A percentile compares a stretch with the other conserved stretches of the same genome.
These are phyloP conservation scores for Cettia cetti DNA, from an alignment of 2,113 vertebrate genomes.

Conservation along the genomic window DNA sequence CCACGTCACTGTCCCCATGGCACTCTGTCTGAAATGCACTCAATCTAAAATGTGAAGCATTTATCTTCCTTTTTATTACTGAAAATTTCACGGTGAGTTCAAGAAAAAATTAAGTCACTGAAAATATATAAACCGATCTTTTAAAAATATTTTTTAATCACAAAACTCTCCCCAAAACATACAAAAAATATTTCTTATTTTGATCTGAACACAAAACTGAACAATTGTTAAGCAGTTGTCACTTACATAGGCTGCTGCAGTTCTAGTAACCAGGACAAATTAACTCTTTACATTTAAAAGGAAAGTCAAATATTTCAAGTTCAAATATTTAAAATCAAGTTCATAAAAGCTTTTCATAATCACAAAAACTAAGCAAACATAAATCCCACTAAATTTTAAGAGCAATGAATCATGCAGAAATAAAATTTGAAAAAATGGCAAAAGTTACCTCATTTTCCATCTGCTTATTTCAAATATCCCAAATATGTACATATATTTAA, in stretches of 20 bases:
- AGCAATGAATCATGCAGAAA: background rate
- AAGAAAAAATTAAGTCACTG: background rate
- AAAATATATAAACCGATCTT: background rate
- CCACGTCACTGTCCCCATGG: background rate
- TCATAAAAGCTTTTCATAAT: background rate
- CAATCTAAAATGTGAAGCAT: background rate
- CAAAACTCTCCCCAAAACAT: background rate
- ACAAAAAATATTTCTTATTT: background rate
- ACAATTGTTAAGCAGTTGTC: background rate
- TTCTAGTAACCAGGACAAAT: background rate
- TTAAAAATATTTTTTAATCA: background rate
- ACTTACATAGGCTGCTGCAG: background rate
- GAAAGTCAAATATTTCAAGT: background rate
- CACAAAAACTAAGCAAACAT: background rate
- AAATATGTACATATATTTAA: background rate
- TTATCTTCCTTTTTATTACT: background rate
- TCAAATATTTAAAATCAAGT: background rate
- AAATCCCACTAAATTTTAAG: background rate
- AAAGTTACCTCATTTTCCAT: background rate
- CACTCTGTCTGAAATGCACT: too few species aligned
- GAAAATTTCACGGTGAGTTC: background rate
- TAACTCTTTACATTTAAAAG: background rate
- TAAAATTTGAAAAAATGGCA: background rate
- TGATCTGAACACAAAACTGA: background rate
- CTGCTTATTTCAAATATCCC: background rate